Conservation (phyloP, 1,140 invertebrate species). For the Drosophila ananassae region DNA sequence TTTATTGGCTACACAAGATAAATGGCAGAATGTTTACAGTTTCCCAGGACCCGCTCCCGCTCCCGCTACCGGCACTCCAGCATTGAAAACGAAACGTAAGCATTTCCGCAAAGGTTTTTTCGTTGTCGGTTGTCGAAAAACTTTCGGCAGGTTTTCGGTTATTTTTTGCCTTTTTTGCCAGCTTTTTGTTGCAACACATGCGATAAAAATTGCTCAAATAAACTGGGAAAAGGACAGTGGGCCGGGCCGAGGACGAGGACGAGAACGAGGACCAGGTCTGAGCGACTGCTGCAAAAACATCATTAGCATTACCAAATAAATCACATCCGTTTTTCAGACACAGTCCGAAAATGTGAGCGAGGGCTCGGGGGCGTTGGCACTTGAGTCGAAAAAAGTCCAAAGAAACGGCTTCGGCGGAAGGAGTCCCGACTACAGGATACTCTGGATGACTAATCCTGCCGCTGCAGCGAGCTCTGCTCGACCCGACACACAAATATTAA, state of each 20-base stretch:
- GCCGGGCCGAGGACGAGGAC: background rate
- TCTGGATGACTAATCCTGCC: background rate
- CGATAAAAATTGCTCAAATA: constrained; percentile 82
- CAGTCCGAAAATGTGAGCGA: constrained; percentile 59
- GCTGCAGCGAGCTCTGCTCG: too few relatives aligned
- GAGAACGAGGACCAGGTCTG: too few relatives aligned
- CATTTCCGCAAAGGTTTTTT: constrained; percentile 71
- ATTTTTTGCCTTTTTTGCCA: constrained; percentile 28
- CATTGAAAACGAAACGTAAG: constrained; percentile 75
- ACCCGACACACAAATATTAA: too few relatives aligned
- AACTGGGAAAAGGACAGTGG: constrained; percentile 42
- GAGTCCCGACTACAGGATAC: constrained; percentile 36
- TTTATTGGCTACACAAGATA: constrained; percentile 80
- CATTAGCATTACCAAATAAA: constrained; percentile 83
- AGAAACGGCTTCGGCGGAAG: constrained; percentile 45
- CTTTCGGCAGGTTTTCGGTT: constrained; percentile 73
- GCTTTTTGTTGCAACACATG: constrained; percentile 64
- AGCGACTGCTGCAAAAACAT: constrained; percentile 71
- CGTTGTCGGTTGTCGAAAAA: constrained; percentile 59
- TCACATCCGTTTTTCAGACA: constrained; percentile 81
- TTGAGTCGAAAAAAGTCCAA: constrained; percentile 37
- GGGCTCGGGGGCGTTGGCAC: constrained; percentile 11
- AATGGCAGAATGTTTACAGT: constrained; percentile 80
- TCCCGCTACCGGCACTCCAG: constrained; percentile 1
- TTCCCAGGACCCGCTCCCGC: constrained; percentile 38